A percentile compares a stretch with the other conserved stretches of the same genome.
These are phyloP conservation scores for Isurus oxyrinchus DNA, from an alignment of 2,113 vertebrate genomes.

Conservation along the genomic window DNA sequence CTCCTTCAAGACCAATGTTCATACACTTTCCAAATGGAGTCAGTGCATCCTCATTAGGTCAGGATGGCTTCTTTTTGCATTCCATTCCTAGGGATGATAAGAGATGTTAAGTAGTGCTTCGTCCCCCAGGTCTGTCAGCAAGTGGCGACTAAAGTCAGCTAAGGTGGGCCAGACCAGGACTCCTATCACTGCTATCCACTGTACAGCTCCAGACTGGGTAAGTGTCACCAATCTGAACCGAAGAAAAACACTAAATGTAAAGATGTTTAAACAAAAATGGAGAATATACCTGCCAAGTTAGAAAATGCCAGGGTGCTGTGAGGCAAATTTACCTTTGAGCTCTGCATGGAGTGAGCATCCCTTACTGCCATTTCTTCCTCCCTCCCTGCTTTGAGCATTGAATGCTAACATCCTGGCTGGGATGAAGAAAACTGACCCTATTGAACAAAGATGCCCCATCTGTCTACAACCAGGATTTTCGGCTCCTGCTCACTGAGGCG, in stretches of 20 bases:
- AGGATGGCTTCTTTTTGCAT: neutral
- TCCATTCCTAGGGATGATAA: neutral
- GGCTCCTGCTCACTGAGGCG: too few relatives aligned
- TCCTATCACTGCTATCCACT: neutral
- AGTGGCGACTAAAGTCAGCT: neutral
- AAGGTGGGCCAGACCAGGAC: neutral
- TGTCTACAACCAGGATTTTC: too few relatives aligned
- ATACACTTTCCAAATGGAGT: neutral
- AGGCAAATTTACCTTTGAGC: neutral
- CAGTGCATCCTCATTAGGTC: neutral
- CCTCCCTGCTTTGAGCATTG: neutral
- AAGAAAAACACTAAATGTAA: neutral
- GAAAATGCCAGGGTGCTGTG: neutral
- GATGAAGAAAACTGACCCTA: neutral
- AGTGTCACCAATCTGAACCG: neutral
- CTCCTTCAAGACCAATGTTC: neutral
- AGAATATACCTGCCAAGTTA: neutral
- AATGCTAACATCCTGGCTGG: neutral
- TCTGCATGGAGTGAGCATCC: neutral
- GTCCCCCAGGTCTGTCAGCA: too few relatives aligned
- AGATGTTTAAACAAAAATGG: neutral
- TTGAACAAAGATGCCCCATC: too few relatives aligned
- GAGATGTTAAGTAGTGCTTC: too few relatives aligned
- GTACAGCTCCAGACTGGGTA: neutral
- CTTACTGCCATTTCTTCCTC: neutral